Evolutionary conservation across 2,113 vertebrate genomes (phyloP).

Genomic region (Rhizomys pruinosus): DNA sequence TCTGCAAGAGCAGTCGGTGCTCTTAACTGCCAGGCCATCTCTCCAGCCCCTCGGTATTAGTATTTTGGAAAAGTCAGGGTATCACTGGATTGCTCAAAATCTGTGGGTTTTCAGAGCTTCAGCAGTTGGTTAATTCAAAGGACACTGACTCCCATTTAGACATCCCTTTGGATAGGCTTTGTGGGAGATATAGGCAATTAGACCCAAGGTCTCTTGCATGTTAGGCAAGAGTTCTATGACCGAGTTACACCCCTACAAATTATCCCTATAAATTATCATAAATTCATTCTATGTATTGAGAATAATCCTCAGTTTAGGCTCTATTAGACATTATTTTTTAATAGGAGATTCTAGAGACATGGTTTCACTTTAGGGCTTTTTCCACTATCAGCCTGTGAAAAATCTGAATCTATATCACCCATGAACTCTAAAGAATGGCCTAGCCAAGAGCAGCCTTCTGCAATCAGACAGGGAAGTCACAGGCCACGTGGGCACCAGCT

Average conservation of each 20-base stretch:
- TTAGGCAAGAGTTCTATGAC: neutral
- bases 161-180: neutral
- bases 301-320: neutral
- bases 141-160: neutral
- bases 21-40: too few relatives aligned
- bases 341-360: neutral
- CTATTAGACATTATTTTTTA: neutral
- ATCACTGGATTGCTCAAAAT: neutral
- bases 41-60: too few relatives aligned
- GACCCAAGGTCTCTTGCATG: neutral
- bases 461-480: neutral
- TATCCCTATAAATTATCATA: neutral
- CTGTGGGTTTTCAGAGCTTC: neutral
- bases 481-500: neutral
- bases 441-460: neutral
- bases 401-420: neutral
- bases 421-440: neutral
- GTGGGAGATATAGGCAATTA: neutral
- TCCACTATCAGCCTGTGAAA: neutral
- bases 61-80: conserved; percentile 39
- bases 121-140: neutral
- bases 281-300: neutral
- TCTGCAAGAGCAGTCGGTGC: too few relatives aligned
- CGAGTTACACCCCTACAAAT: neutral
- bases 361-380: neutral